Conservation (phyloP, 2,888 invertebrate genomes). For the Mamestra brassicae region DNA sequence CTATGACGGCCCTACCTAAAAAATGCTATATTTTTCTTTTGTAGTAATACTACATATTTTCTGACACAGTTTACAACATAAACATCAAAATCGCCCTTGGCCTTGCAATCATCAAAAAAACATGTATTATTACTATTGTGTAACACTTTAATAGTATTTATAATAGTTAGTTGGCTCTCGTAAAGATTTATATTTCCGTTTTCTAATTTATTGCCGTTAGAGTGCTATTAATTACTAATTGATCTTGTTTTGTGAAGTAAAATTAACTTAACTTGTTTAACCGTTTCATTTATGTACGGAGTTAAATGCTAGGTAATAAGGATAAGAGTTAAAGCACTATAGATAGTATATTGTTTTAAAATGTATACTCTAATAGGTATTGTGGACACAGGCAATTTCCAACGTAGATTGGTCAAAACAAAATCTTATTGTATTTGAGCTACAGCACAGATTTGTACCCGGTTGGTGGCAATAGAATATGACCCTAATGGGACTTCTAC, state of each 20-base stretch:
- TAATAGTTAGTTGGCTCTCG: slow-evolving; percentile 27
- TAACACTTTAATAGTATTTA: slow-evolving; percentile 38
- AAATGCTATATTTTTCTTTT: too few species aligned
- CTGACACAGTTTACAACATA: slow-evolving; percentile 26
- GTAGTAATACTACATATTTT: not conserved
- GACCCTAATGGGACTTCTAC: too few species aligned
- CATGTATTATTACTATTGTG: slow-evolving; percentile 33
- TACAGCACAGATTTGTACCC: too few species aligned
- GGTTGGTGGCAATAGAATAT: too few species aligned
- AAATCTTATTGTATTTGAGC: too few species aligned
- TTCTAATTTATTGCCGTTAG: slow-evolving; percentile 47
- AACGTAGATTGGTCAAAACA: too few species aligned
- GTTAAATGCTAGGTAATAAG: not conserved
- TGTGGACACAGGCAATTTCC: too few species aligned
- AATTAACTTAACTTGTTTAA: slow-evolving; percentile 16
- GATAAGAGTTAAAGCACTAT: not conserved
- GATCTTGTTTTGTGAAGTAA: slow-evolving; percentile 20
- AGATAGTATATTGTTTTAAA: not conserved
- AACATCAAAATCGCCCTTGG: slow-evolving; percentile 55
- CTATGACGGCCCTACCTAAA: too few species aligned
- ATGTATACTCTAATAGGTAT: too few species aligned
- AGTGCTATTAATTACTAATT: slow-evolving; percentile 52
- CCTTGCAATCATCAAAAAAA: slow-evolving; percentile 55
- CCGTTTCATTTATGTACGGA: slow-evolving; percentile 1
- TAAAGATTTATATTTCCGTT: slow-evolving; percentile 60